Percentiles rank a stretch among this genome's conserved stretches.
Evolutionary conservation across 2,797 vertebrate species (phyloP).

Genomic region (Trematomus bernacchii): DNA sequence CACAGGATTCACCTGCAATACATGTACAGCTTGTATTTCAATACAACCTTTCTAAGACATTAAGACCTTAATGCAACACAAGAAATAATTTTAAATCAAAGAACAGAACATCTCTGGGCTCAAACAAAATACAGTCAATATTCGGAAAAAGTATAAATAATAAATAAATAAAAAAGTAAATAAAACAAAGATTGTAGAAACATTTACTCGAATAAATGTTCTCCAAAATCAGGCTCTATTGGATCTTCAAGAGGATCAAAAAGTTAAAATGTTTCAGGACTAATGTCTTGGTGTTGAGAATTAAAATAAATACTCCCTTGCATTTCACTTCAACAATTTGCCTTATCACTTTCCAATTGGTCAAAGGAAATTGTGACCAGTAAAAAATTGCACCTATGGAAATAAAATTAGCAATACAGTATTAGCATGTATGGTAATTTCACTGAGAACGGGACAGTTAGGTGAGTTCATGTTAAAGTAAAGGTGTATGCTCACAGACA

Average conservation of each 20-base stretch:
- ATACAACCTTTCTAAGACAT: background rate
- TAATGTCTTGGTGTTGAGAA: background rate
- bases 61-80: background rate
- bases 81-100: background rate
- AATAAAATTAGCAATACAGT: background rate
- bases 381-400: background rate
- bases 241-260: background rate
- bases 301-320: too few species aligned
- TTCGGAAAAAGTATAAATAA: background rate
- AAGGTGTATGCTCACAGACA: background rate
- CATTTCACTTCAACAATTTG: background rate
- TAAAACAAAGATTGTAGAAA: too few species aligned
- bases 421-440: background rate
- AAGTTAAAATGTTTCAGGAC: background rate
- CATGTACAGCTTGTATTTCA: too few species aligned
- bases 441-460: background rate
- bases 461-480: background rate
- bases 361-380: background rate
- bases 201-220: background rate
- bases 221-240: background rate
- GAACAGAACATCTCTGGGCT: background rate
- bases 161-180: too few species aligned
- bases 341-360: background rate
- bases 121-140: background rate
- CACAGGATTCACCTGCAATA: background rate